Conservation (phyloP, 2,797 vertebrate species). For the Australoheros facetus region DNA sequence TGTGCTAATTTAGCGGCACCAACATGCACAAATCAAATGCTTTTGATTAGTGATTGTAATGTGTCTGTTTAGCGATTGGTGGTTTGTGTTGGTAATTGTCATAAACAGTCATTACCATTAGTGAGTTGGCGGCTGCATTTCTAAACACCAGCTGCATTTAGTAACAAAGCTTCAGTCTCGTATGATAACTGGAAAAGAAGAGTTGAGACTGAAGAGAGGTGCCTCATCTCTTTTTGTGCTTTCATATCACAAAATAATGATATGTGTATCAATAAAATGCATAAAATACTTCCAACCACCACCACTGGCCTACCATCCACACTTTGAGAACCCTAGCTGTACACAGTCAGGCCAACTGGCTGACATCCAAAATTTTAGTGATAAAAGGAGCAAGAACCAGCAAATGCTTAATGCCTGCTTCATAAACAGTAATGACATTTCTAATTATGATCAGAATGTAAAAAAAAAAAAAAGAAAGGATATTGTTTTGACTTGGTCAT, state of each 20-base stretch:
- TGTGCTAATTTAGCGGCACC: background rate
- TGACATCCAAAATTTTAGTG: background rate
- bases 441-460: background rate
- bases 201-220: too few relatives aligned
- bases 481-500: background rate
- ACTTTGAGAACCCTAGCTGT: background rate
- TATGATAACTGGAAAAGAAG: background rate
- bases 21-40: background rate
- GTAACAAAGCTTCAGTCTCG: background rate
- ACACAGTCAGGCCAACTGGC: background rate
- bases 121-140: background rate
- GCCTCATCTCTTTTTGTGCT: background rate
- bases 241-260: accelerated
- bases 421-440: background rate
- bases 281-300: accelerated
- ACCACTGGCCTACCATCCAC: accelerated
- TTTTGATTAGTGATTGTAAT: background rate
- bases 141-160: background rate
- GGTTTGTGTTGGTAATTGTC: background rate
- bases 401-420: background rate
- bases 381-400: background rate
- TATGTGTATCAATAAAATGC: background rate
- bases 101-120: conserved; percentile 2
- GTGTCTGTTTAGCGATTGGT: background rate
- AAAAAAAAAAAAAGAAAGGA: background rate